Evolutionary conservation across 2,113 vertebrate genomes (phyloP), one percentile per base, ranked within the genome.

Genomic region (Percopsis transmontana): DNA sequence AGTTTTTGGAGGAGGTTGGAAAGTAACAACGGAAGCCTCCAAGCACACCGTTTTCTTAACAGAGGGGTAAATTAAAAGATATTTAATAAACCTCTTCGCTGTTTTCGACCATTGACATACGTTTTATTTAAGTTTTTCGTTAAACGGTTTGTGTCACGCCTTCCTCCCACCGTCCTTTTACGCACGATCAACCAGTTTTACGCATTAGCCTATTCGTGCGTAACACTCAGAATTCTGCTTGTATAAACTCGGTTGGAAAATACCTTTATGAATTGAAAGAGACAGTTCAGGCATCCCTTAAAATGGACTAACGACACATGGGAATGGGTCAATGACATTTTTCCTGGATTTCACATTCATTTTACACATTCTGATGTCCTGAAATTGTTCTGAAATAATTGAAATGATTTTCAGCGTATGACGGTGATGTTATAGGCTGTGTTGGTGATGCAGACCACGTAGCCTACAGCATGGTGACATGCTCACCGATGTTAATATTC

Each of bases 1-100:
- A 92, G 66, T 83, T 95, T 74, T 87, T 99, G 44, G 94, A 98
- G 67, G 92, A 95, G 55, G 91, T 96, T 83, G 97, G 97, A 74
- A 98, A 96, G 87, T 99, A 90, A 90, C 45, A 18, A 39, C 48
- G 9, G 45, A 9, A 19, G 18, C 18, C 8, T n/a, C 4, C 12
- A 7, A 55, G 18, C 52, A 9, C 18, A 21, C 18, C 5, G 50
- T 3, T 13, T 45, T 45, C 12, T 45, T 45, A 45, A 12, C 7
- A 45, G 14, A 7, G 42, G 42, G 42, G 14, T 45, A 16, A 45
- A 45, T 12, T 45, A 45, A 45, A 45, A 70, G 16, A 38, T 1
- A 7, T 5, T 67, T 44, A 23, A 47, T 55, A 21, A 56, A 62
- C 60, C 48, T 13, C 72, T 14, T 71, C 39, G 45, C 47, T 59